Evolutionary conservation across 2,797 vertebrate species (phyloP).

Genomic region (Lithobates pipiens): DNA sequence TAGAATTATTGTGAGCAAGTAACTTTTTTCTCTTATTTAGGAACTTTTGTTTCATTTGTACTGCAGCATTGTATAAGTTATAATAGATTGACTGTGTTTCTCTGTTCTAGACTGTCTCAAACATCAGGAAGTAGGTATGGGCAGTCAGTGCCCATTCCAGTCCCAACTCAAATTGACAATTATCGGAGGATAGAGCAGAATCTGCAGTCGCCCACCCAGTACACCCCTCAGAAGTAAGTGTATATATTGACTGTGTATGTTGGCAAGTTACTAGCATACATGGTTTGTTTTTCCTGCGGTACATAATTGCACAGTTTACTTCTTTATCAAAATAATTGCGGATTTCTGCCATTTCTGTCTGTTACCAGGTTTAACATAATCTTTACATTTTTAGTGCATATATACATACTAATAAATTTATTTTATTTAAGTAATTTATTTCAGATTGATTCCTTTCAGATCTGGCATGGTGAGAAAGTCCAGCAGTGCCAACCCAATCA

Average conservation of each 20-base stretch:
- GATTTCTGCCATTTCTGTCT: no score
- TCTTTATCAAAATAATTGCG: no score
- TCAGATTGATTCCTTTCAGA: slow-evolving; percentile 69
- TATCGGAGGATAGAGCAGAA: slow-evolving; percentile 93
- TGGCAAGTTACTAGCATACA: neutral
- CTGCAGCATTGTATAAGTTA: neutral
- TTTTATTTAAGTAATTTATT: neutral
- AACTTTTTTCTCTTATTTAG: no score
- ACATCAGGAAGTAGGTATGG: slow-evolving; percentile 76
- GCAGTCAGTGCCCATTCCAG: slow-evolving; percentile 89
- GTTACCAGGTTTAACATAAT: no score
- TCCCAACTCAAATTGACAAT: slow-evolving; percentile 93
- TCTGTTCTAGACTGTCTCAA: slow-evolving; percentile 74
- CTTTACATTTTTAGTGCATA: no score
- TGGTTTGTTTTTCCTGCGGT: neutral
- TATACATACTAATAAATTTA: no score
- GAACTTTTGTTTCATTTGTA: neutral
- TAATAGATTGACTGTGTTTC: neutral
- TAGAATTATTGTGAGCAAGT: neutral
- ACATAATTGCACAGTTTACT: no score
- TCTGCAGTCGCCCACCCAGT: slow-evolving; percentile 82
- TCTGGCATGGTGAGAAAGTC: slow-evolving; percentile 75
- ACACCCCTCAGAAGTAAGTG: slow-evolving; percentile 77
- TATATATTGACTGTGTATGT: neutral
- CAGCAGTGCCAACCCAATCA: slow-evolving; percentile 75